Evolutionary conservation across 2,888 invertebrate genomes (phyloP).

Genomic region (Drosophila nigricruria): DNA sequence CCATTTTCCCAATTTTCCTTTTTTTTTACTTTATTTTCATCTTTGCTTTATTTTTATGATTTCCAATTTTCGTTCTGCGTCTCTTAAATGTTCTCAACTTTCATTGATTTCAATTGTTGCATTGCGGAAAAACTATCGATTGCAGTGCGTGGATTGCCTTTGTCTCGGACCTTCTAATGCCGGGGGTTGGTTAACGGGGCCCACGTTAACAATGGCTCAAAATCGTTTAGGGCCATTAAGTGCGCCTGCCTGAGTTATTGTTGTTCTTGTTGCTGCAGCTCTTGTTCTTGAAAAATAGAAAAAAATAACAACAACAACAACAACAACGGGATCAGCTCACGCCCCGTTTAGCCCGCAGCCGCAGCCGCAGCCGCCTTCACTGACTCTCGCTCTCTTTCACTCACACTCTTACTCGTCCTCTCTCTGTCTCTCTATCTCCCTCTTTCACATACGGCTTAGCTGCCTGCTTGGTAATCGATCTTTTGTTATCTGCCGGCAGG

Average conservation of each 20-base stretch:
- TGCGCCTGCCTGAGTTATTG: slow-evolving; percentile 37
- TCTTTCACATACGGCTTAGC: slow-evolving; percentile 6
- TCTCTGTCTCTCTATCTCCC: background rate
- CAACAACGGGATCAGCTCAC: slow-evolving; percentile 48
- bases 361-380: background rate
- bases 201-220: slow-evolving; percentile 46
- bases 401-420: background rate
- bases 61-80: slow-evolving; percentile 6
- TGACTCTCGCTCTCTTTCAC: background rate
- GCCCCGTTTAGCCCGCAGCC: slow-evolving; percentile 14
- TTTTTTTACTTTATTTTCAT: slow-evolving; percentile 16
- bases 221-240: slow-evolving; percentile 63
- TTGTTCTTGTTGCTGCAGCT: slow-evolving; percentile 15
- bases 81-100: slow-evolving; percentile 75
- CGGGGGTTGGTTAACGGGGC: slow-evolving; percentile 28
- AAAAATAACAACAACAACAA: background rate
- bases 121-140: slow-evolving; percentile 74
- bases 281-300: background rate
- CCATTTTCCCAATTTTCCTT: slow-evolving; percentile 16
- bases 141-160: slow-evolving; percentile 48
- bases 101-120: slow-evolving; percentile 76
- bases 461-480: slow-evolving; percentile 41
- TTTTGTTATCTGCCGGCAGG: slow-evolving; percentile 38
- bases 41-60: slow-evolving; percentile 2
- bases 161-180: slow-evolving; percentile 18